A percentile compares a stretch with the other conserved stretches of the same genome.
These are phyloP conservation scores for Uloborus plumipes DNA, from an alignment of 2,888 invertebrate genomes.

Conservation along the genomic window DNA sequence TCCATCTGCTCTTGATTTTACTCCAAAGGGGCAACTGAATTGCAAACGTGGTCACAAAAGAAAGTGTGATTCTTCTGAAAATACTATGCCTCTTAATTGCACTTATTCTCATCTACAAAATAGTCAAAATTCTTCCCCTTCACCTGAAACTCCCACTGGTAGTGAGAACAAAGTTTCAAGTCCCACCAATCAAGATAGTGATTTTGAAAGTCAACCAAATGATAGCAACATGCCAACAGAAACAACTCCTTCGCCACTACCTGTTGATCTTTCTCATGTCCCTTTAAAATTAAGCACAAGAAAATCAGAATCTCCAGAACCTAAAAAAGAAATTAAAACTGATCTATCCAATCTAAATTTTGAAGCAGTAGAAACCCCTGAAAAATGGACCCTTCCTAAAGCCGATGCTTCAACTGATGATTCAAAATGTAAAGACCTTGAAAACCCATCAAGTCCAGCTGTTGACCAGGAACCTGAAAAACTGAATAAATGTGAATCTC, in stretches of 20 bases:
- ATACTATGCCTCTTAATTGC: conserved; percentile 47
- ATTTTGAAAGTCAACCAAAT: conserved; percentile 15
- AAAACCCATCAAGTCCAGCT: conserved; percentile 1
- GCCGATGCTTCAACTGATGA: conserved; percentile 15
- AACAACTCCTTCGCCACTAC: conserved; percentile 36
- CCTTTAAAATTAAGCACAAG: conserved; percentile 22
- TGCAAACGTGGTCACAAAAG: conserved; percentile 36
- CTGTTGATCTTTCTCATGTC: conserved; percentile 55
- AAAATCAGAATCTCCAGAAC: conserved; percentile 32
- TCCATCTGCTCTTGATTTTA: conserved; percentile 53
- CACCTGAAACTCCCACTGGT: conserved; percentile 25
- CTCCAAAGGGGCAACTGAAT: conserved; percentile 41
- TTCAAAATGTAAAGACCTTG: not conserved
- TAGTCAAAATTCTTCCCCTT: conserved; percentile 33
- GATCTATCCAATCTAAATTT: conserved; percentile 45
- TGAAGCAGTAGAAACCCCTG: conserved; percentile 37
- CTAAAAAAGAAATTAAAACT: conserved; percentile 29
- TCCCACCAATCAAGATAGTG: conserved; percentile 5
- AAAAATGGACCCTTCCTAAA: conserved; percentile 46
- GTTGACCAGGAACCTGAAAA: conserved; percentile 20
- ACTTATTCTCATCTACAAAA: conserved; percentile 55
- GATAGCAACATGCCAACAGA: conserved; percentile 17
- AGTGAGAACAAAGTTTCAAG: conserved; percentile 16
- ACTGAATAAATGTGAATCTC: conserved; percentile 25
- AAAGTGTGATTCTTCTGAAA: conserved; percentile 25